Evolutionary conservation across 2,113 vertebrate species (phyloP), one percentile per base, ranked within the genome.

Genomic region (Pionites leucogaster): DNA sequence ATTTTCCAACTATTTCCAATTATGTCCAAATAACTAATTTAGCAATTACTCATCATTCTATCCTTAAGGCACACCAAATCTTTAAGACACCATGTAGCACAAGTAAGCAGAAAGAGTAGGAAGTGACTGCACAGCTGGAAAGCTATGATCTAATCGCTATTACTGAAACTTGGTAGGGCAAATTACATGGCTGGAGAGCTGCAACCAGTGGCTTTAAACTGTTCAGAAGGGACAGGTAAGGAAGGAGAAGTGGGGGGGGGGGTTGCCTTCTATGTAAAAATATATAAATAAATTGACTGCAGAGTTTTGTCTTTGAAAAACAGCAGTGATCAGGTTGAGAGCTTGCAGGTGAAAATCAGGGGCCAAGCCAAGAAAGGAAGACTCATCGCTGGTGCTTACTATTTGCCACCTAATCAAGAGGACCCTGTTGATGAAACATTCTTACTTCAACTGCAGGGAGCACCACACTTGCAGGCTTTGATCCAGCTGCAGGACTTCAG

Each of bases 401-500:
- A 67, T 16, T 22, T 1, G 3, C 2, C 53, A 70, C 10, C 19
- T 23, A 19, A 1, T 3, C 4, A 6, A 76, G 24, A 8, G 11
- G 5, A 49, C 0, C 19, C 33, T 46, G 14, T 1, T 70, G 27
- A 64, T 11, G 9, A 86, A 64, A 42, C 18, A 8, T 68, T 46
- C 44, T 75, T 35, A 27, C 24, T 62, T 24, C 29, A 76, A 4
- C 14, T 41, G 14, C 35, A 57, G 14, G 50, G 37, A 76, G 50
- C 29, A 85, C 28, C 52, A 35, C 1, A 7, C 35, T 42, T 2
- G 0, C 19, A n/a, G 35, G n/a, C 42, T 18, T 42, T 57, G n/a
- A 75, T 57, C 24, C 50, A 57, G 7, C 41, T 55, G 11, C 4
- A 11, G 50, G 11, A 57, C 24, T 57, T 29, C 24, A 57, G 71